Base-by-base conservation (phyloP, 2,888 invertebrate species). In the Aleiodes alternator region DNA sequence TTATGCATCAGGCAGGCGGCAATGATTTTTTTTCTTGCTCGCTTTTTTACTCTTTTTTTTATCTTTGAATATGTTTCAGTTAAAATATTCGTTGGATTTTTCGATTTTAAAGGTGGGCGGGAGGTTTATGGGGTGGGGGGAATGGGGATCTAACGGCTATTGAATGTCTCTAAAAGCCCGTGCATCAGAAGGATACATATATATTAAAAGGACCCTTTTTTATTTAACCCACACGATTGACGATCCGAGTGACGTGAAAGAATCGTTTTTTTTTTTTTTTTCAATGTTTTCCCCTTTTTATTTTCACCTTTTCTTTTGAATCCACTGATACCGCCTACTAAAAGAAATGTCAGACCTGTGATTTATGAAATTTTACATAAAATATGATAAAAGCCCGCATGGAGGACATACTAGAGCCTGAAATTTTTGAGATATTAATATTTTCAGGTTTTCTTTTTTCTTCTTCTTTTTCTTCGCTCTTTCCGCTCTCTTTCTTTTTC, bases 111-210 rank as follows among this genome's bases (percentile, higher is more conserved):
- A n/a, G 48, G 6, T 4, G 48, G 23, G 23, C 9, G 12, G 6
- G n/a, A 4, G 61, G 34, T 6, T 34, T 34, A 48, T 61, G 38
- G 61, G n/a, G 16, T 61, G 61, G 61, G 43, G n/a, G 14, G 16
- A 11, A 0, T n/a, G 29, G 2, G 5, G 5, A 29, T 51, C 51
- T 51, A 68, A 68, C 31, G 68, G 51, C 34, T 53, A 68, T 68
- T 68, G 68, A 50, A 68, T 68, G 68, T 53, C 68, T 51, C 51
- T 68, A 68, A 68, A 34, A 68, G 68, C 53, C n/a, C 68, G 50
- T 68, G 51, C 50, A 31, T 68, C 68, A 51, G 51, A 7, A 48
- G 31, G n/a, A 23, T 64, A 64, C 48, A 64, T 64, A 23, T 64
- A 64, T 64, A 64, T 64, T 43, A 64, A 64, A 64, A 48, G 64